Percentiles rank a stretch among this genome's conserved stretches.
Evolutionary conservation across 2,113 vertebrate genomes (phyloP).

Genomic region (Glaucomys volans): DNA sequence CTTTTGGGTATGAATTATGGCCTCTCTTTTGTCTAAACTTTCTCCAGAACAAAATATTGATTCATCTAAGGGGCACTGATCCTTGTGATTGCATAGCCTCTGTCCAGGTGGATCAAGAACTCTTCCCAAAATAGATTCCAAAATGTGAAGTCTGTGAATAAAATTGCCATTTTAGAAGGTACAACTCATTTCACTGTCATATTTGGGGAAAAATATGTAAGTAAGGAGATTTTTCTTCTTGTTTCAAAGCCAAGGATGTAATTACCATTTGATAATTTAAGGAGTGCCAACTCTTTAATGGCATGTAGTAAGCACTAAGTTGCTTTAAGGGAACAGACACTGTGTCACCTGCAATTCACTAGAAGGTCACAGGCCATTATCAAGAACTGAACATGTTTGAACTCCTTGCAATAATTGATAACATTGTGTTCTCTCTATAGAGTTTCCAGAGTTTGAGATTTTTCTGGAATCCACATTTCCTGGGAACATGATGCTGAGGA

Average conservation of each 20-base stretch:
- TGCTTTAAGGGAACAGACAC: slow-evolving; percentile 78
- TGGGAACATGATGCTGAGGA: neutral
- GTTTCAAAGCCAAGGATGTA: slow-evolving; percentile 86
- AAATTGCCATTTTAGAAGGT: slow-evolving; percentile 81
- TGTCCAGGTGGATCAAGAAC: slow-evolving; percentile 73
- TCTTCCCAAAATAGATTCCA: slow-evolving; percentile 78
- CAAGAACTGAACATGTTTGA: slow-evolving; percentile 68
- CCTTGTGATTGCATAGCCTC: slow-evolving; percentile 67
- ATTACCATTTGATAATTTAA: slow-evolving; percentile 88
- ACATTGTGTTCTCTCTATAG: neutral
- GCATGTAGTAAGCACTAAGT: slow-evolving; percentile 82
- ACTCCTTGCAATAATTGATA: slow-evolving; percentile 64
- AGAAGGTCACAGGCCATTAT: slow-evolving; percentile 79
- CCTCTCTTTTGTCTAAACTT: slow-evolving; percentile 33
- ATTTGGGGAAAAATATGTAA: slow-evolving; percentile 84
- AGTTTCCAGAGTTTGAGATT: slow-evolving; percentile 47
- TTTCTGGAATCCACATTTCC: slow-evolving; percentile 22
- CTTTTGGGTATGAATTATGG: slow-evolving; percentile 58
- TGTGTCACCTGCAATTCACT: slow-evolving; percentile 84
- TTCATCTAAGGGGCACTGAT: slow-evolving; percentile 57
- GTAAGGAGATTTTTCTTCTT: slow-evolving; percentile 86
- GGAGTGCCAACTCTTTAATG: slow-evolving; percentile 84
- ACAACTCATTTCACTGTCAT: slow-evolving; percentile 84
- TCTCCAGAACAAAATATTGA: slow-evolving; percentile 49
- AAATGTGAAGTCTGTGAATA: slow-evolving; percentile 81